Evolutionary conservation across 2,113 vertebrate species (phyloP).

Genomic region (Penelope pileata): DNA sequence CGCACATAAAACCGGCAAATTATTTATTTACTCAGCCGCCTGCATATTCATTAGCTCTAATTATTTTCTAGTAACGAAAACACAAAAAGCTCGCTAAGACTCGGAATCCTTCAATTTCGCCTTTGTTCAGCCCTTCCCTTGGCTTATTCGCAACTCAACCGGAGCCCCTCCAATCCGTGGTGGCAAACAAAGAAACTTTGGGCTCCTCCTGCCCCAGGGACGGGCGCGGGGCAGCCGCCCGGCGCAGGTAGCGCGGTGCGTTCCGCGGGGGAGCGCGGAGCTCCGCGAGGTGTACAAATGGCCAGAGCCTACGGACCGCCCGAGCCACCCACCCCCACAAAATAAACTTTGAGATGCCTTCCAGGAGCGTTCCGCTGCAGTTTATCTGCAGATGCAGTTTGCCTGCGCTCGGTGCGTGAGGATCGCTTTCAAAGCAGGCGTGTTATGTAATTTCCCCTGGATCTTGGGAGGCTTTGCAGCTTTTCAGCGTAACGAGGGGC

Average conservation of each 20-base stretch:
- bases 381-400: slow-evolving; percentile 16
- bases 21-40: slow-evolving; percentile 63
- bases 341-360: slow-evolving; percentile 29
- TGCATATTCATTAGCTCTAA: slow-evolving; percentile 82
- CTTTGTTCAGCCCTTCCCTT: slow-evolving; percentile 79
- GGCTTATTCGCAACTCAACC: slow-evolving; percentile 72
- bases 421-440: background rate
- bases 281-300: no score
- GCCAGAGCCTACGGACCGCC: no score
- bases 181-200: slow-evolving; percentile 79
- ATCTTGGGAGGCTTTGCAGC: background rate
- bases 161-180: slow-evolving; percentile 70
- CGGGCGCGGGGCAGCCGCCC: slow-evolving; percentile 52
- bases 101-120: slow-evolving; percentile 76
- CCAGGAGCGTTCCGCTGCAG: background rate
- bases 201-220: slow-evolving; percentile 71
- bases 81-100: slow-evolving; percentile 76
- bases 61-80: slow-evolving; percentile 83
- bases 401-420: background rate
- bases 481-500: background rate
- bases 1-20: slow-evolving; percentile 24
- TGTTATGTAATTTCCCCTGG: background rate
- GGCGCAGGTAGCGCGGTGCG: slow-evolving; percentile 41
- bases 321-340: no score
- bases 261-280: no score